Percentiles rank a stretch among this genome's conserved stretches.
phyloP scores from a whole-genome alignment of 2,797 vertebrate species.

The Carapus acus region DNA sequence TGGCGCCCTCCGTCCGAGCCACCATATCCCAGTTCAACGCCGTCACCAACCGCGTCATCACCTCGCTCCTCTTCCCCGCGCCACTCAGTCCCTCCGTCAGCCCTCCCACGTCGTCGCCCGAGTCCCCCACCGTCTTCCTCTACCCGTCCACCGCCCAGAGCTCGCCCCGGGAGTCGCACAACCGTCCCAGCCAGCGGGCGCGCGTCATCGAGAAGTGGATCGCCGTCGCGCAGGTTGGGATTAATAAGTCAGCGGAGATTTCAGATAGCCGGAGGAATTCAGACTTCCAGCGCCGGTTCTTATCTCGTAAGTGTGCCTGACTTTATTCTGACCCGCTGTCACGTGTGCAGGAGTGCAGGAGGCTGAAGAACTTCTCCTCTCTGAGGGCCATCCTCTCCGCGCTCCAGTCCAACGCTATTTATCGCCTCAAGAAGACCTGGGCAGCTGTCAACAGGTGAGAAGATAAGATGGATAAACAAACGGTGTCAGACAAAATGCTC shows the following conservation, averaged over 20 bases:
- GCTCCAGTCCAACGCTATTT: conserved; percentile 83
- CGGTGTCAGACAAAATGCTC: too few species aligned
- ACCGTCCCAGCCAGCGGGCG: conserved; percentile 68
- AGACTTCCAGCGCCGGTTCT: neutral
- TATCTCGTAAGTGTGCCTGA: too few species aligned
- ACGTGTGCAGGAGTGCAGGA: conserved; percentile 73
- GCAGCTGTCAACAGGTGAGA: conserved; percentile 68
- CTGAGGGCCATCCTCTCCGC: conserved; percentile 83
- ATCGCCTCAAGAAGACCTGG: conserved; percentile 87
- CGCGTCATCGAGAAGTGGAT: conserved; percentile 84
- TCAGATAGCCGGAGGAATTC: neutral
- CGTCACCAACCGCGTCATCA: conserved; percentile 81
- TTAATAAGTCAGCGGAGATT: neutral
- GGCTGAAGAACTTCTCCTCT: conserved; percentile 84
- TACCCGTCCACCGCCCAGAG: conserved; percentile 31
- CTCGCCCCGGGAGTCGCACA: conserved; percentile 43
- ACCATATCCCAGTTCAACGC: conserved; percentile 88
- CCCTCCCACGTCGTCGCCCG: conserved; percentile 43
- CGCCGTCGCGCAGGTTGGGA: conserved; percentile 77
- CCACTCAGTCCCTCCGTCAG: conserved; percentile 34
- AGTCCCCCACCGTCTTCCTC: conserved; percentile 40
- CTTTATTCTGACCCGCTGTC: neutral
- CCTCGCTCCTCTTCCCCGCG: conserved; percentile 74
- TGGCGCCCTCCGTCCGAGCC: conserved; percentile 78
- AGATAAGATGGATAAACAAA: neutral